A percentile compares a stretch with the other conserved stretches of the same genome.
phyloP scores from a whole-genome alignment of 1,140 invertebrate species.

The Ditylenchus dipsaci region DNA sequence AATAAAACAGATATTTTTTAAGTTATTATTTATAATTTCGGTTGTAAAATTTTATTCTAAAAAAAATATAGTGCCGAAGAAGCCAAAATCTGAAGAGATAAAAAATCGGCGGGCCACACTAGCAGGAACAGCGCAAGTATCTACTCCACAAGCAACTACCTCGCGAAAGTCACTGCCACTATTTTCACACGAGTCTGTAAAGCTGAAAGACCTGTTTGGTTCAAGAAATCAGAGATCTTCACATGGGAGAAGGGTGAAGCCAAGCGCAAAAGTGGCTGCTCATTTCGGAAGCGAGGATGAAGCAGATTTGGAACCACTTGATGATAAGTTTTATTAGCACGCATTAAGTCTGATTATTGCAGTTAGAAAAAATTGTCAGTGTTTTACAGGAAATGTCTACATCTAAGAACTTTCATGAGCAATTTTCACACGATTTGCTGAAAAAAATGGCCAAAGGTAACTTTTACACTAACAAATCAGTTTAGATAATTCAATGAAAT shows the following conservation, averaged over 20 bases:
- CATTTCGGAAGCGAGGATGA: neutral
- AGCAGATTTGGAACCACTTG: neutral
- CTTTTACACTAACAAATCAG: too few relatives aligned
- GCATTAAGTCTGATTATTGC: neutral
- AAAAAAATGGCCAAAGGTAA: slow-evolving; percentile 7
- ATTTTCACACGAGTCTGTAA: too few relatives aligned
- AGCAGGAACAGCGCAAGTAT: neutral
- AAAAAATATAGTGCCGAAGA: neutral
- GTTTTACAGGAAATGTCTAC: neutral
- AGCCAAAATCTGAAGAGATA: neutral
- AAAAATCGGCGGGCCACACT: neutral
- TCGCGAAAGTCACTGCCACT: neutral
- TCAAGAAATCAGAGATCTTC: neutral
- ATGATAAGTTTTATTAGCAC: neutral
- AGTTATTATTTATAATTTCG: too few relatives aligned
- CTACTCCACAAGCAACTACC: too few relatives aligned
- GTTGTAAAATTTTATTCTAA: too few relatives aligned
- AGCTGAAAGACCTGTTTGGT: too few relatives aligned
- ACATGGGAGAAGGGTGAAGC: neutral
- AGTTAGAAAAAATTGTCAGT: neutral
- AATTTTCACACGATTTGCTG: slow-evolving; percentile 9
- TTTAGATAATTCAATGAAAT: too few relatives aligned
- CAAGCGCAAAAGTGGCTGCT: neutral
- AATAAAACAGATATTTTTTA: too few relatives aligned
- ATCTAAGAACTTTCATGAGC: slow-evolving; percentile 5